Base-by-base conservation (phyloP, 2,797 vertebrate species). In the Acrossocheilus fasciatus region DNA sequence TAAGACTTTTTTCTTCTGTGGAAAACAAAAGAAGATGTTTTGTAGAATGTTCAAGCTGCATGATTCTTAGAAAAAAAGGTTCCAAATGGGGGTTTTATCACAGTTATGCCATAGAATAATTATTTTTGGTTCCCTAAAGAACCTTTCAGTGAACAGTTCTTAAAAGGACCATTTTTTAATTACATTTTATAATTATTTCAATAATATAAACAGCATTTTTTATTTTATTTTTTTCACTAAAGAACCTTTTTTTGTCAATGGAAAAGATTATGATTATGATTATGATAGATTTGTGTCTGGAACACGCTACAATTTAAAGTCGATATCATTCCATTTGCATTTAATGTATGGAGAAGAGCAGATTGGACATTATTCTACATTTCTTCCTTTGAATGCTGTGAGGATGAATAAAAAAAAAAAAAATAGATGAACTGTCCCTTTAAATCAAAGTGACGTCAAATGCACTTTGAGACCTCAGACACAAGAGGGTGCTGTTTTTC, bases 401-500 rank as follows among this genome's bases (percentile, higher is more conserved):
- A 78, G 34, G 76, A 54, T 59, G 20, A 66, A 57, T 14, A 6
- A 23, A 7, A 11, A 11, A 54, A 8, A 9, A 9, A 23, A 9
- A 57, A 59, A 4, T 39, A 2, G 5, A 34, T 1, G 39, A 54
- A 17, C 39, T 30, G 26, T 81, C 17, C 2, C 34, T 70, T 70
- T 62, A 43, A 73, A 34, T 81, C 34, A 52, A 41, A 62, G 17
- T 15, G 23, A 45, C 17, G 9, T 6, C 41, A 20, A 70, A 11
- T 43, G 12, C 41, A 14, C 50, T 20, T 83, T 74, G n/a, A 59
- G 36, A 30, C 3, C 23, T 23, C 0, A 70, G 39, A 26, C 66
- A 79, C 39, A 47, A 34, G 64, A 85, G 36, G 34, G 52, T 85
- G 66, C 64, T 47, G 12, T 72, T 54, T n/a, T 78, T 52, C 68